Percentiles rank a stretch among this genome's conserved stretches.
phyloP scores from a whole-genome alignment of 2,113 vertebrate genomes.

The Tonatia bakeri region DNA sequence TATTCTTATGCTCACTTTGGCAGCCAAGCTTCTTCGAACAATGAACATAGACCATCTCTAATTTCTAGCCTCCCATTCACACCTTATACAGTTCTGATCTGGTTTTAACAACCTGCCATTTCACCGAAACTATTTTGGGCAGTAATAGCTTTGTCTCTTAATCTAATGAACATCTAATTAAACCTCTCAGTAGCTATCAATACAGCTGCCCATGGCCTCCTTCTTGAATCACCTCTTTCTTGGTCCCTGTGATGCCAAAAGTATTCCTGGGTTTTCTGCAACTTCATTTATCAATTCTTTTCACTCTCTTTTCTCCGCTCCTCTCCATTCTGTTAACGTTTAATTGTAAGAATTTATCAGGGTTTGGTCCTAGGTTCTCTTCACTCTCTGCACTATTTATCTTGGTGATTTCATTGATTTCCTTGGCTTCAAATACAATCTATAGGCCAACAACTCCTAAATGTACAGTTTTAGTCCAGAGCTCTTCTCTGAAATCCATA shows the following conservation, averaged over 20 bases:
- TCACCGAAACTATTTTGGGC: background rate
- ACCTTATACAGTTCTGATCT: background rate
- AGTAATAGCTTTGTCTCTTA: background rate
- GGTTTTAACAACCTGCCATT: background rate
- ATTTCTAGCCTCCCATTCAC: background rate
- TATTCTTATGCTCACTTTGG: background rate
- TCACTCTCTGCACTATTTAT: background rate
- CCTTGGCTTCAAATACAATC: constrained; percentile 13
- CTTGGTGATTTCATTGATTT: background rate
- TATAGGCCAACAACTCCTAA: background rate
- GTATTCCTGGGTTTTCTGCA: background rate
- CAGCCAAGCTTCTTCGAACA: background rate
- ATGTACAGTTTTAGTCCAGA: background rate
- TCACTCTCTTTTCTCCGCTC: background rate
- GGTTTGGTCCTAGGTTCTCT: background rate
- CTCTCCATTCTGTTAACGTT: background rate
- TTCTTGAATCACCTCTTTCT: background rate
- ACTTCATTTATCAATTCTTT: background rate
- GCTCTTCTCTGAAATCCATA: background rate
- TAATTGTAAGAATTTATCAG: background rate
- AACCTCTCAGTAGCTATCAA: background rate
- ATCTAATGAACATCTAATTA: background rate
- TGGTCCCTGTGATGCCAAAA: background rate
- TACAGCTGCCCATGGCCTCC: background rate
- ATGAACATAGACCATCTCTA: background rate